Percentiles rank a stretch among this genome's conserved stretches.
These are phyloP conservation scores for Theretra japonica DNA, from an alignment of 2,888 invertebrate genomes.

Conservation along the genomic window DNA sequence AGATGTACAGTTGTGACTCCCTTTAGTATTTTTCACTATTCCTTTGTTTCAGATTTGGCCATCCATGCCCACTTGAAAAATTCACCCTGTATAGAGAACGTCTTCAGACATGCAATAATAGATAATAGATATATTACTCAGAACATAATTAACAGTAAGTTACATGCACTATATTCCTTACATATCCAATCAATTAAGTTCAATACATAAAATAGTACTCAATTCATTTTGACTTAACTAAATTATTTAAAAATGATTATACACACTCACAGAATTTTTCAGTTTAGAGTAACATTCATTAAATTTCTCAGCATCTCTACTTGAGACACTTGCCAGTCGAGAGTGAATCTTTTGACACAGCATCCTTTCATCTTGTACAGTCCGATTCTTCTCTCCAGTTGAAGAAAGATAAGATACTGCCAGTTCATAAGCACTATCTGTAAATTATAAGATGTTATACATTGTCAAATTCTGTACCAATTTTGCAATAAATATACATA, in stretches of 20 bases:
- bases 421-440: constrained; percentile 78
- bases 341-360: constrained; percentile 76
- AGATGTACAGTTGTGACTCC: too few relatives aligned
- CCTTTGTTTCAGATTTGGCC: too few relatives aligned
- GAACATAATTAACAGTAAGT: too few relatives aligned
- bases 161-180: too few relatives aligned
- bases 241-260: not conserved
- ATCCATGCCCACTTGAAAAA: too few relatives aligned
- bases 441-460: not conserved
- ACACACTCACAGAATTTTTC: constrained; percentile 72
- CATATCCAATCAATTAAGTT: too few relatives aligned
- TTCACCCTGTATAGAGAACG: too few relatives aligned
- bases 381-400: constrained; percentile 60
- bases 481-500: not conserved
- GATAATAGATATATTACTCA: too few relatives aligned
- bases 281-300: constrained; percentile 76
- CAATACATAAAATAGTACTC: not conserved
- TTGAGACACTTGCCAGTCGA: constrained; percentile 58
- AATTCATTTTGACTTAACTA: not conserved
- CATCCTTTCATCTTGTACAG: constrained; percentile 68
- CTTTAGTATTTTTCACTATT: too few relatives aligned
- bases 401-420: constrained; percentile 76
- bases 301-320: constrained; percentile 75
- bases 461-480: not conserved
- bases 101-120: too few relatives aligned